Percentiles rank a stretch among this genome's conserved stretches.
Conservation (phyloP, 2,113 vertebrate genomes). For the Callochromis pleurospilus region DNA sequence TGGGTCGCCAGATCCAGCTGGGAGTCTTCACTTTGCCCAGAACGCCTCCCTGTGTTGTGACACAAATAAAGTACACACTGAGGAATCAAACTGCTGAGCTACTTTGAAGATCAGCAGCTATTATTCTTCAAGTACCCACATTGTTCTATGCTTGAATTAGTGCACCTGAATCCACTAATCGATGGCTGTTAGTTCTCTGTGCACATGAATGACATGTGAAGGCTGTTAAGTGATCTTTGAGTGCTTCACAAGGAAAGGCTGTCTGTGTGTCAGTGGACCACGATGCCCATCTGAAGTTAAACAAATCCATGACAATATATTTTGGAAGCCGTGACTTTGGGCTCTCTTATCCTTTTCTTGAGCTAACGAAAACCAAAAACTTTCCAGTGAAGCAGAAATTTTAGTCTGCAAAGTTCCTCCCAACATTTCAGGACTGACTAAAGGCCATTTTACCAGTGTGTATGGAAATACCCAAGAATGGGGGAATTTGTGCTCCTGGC, state of each 20-base stretch:
- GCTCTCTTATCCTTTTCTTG: neutral
- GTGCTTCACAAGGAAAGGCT: constrained; percentile 8
- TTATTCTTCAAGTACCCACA: constrained; percentile 51
- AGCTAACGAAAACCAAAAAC: neutral
- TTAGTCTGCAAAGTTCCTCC: neutral
- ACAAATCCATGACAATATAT: neutral
- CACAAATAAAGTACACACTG: constrained; percentile 33
- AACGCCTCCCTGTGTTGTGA: constrained; percentile 51
- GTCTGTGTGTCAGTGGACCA: neutral
- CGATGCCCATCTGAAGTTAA: neutral
- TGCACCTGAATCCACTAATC: constrained; percentile 65
- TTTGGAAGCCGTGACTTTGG: neutral
- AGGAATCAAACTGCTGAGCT: constrained; percentile 25
- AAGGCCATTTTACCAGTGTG: neutral
- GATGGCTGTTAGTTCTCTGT: constrained; percentile 30
- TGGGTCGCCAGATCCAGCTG: constrained; percentile 55
- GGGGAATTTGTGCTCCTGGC: neutral
- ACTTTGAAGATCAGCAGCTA: constrained; percentile 62
- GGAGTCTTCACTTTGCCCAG: constrained; percentile 41
- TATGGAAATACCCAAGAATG: neutral
- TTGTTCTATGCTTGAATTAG: constrained; percentile 63
- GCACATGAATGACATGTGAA: constrained; percentile 31
- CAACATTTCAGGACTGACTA: neutral
- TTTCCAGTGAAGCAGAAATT: neutral
- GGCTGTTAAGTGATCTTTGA: constrained; percentile 49